Evolutionary conservation across 2,797 vertebrate species (phyloP).

Genomic region (Melanotaenia trifasciata): DNA sequence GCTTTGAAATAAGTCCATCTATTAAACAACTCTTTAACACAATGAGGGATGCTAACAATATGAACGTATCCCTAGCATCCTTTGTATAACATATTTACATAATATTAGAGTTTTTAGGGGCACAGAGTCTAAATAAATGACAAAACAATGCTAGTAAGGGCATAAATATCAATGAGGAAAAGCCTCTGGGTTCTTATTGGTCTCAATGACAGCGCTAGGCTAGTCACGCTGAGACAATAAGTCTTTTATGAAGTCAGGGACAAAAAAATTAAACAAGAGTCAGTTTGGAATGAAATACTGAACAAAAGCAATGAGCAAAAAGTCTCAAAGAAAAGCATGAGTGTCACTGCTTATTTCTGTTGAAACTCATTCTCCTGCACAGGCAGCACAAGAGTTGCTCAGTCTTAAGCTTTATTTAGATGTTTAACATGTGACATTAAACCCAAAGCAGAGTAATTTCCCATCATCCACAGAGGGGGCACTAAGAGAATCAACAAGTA

Average conservation of each 20-base stretch:
- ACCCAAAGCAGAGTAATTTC: background rate
- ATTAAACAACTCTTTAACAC: background rate
- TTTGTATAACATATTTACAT: no score
- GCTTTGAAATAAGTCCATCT: background rate
- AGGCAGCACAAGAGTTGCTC: background rate
- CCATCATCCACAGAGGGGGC: background rate
- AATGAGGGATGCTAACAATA: constrained; percentile 1
- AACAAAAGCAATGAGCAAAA: background rate
- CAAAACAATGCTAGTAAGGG: background rate
- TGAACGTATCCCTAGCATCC: background rate
- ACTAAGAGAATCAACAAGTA: no score
- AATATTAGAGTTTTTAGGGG: background rate
- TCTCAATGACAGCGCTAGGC: constrained; percentile 41
- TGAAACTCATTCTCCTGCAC: background rate
- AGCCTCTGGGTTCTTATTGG: background rate
- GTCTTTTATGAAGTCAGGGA: constrained; percentile 18
- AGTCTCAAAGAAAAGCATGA: background rate
- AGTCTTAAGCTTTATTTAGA: constrained; percentile 4
- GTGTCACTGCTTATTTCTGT: background rate
- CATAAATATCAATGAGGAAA: constrained; percentile 18
- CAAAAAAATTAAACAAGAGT: constrained; percentile 17
- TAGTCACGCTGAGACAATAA: constrained; percentile 38
- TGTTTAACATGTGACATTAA: constrained; percentile 15
- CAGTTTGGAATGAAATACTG: constrained; percentile 9
- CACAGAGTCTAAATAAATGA: background rate